Conservation (phyloP, 1,140 invertebrate species). For the Trichoplusia ni region DNA sequence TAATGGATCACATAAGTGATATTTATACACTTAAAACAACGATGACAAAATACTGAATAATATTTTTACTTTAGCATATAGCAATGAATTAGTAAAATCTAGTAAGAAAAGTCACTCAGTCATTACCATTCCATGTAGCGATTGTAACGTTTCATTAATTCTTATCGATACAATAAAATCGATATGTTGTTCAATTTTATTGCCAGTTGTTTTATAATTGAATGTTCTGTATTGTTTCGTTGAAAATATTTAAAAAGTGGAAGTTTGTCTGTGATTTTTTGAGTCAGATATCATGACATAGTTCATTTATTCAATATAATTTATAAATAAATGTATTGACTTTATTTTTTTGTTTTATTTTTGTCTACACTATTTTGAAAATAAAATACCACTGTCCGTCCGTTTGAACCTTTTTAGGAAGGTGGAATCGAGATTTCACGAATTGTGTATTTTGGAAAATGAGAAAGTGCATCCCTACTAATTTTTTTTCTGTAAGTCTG, state of each 20-base stretch:
- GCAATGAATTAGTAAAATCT: background rate
- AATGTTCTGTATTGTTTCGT: background rate
- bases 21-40: conserved; percentile 9
- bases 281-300: conserved; percentile 33
- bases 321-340: conserved; percentile 23
- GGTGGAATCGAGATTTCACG: no score
- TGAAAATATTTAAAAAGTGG: background rate
- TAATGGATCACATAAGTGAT: no score
- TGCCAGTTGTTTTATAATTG: background rate
- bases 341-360: conserved; percentile 17
- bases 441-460: no score
- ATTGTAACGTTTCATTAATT: conserved; percentile 3
- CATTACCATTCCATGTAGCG: conserved; percentile 8
- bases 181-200: background rate
- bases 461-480: no score
- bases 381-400: no score
- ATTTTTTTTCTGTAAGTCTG: no score
- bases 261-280: conserved; percentile 36
- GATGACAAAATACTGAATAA: background rate
- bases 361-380: background rate
- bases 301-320: conserved; percentile 22
- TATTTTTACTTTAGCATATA: background rate
- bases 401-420: no score
- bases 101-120: background rate
- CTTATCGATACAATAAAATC: conserved; percentile 10